These are phyloP conservation scores for Vireo altiloquus DNA, from an alignment of 2,113 vertebrate species.

Conservation along the genomic window DNA sequence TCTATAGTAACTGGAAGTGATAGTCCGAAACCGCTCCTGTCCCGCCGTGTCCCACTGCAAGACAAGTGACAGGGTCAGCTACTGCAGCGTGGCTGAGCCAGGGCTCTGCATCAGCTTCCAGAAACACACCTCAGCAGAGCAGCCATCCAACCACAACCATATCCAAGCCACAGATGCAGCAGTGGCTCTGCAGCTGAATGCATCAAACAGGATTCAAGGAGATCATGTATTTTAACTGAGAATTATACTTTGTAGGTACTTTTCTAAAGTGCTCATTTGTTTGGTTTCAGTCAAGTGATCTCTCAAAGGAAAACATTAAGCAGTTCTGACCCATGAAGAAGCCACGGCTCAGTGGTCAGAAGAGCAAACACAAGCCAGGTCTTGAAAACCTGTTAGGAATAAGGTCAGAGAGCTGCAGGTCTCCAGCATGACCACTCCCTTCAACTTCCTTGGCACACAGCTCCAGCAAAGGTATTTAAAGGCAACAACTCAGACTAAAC, in stretches of 20 bases:
- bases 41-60: constrained; percentile 96
- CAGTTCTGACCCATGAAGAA: neutral
- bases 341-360: neutral
- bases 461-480: neutral
- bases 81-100: neutral
- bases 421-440: neutral
- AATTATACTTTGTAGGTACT: neutral
- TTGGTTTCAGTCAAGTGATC: neutral
- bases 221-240: fast-evolving
- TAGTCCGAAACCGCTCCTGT: constrained; percentile 95
- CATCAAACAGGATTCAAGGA: neutral
- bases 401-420: neutral
- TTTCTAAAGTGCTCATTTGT: neutral
- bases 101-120: neutral
- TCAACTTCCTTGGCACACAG: neutral
- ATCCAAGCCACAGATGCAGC: neutral
- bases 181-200: fast-evolving
- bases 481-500: neutral
- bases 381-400: neutral
- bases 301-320: neutral
- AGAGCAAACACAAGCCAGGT: neutral
- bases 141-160: neutral
- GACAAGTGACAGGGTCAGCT: neutral
- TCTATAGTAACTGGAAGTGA: constrained; percentile 99
- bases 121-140: neutral